These are phyloP conservation scores for Lipotes vexillifer DNA, from an alignment of 2,113 vertebrate species.

Conservation along the genomic window DNA sequence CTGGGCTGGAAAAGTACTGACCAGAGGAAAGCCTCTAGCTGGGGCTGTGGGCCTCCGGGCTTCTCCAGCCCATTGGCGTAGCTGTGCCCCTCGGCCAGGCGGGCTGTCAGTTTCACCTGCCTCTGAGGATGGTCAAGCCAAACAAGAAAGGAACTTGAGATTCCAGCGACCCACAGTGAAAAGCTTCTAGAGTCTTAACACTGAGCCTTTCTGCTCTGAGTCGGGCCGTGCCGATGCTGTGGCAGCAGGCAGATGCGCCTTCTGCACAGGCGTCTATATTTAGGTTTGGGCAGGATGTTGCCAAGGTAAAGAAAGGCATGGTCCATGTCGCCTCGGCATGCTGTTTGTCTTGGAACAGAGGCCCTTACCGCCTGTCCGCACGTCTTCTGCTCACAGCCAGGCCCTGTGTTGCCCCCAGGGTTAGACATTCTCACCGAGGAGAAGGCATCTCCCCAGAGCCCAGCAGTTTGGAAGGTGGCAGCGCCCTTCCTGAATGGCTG, in stretches of 20 bases:
- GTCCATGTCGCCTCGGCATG: conserved; percentile 2
- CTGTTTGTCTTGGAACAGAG: conserved; percentile 55
- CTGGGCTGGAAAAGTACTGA: conserved; percentile 38
- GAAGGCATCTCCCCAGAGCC: not conserved
- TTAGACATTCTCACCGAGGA: not conserved
- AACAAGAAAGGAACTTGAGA: not conserved
- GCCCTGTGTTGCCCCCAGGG: not conserved
- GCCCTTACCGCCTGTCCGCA: not conserved
- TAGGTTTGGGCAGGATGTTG: conserved; percentile 10
- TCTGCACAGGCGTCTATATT: conserved; percentile 20
- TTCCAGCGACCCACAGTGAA: not conserved
- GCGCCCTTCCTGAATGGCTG: not conserved
- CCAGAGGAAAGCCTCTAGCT: not conserved
- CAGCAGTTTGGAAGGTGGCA: not conserved
- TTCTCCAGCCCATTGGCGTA: not conserved
- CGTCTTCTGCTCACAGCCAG: not conserved
- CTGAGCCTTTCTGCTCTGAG: not conserved
- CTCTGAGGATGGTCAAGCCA: not conserved
- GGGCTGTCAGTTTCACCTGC: not conserved
- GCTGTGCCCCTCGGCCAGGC: not conserved
- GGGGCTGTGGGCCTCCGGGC: not conserved
- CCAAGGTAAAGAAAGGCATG: conserved; percentile 60
- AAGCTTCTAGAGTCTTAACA: not conserved
- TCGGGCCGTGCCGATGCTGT: not conserved
- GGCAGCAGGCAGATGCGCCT: not conserved